Evolutionary conservation across 2,113 vertebrate genomes (phyloP).

Genomic region (Nettapus auritus): DNA sequence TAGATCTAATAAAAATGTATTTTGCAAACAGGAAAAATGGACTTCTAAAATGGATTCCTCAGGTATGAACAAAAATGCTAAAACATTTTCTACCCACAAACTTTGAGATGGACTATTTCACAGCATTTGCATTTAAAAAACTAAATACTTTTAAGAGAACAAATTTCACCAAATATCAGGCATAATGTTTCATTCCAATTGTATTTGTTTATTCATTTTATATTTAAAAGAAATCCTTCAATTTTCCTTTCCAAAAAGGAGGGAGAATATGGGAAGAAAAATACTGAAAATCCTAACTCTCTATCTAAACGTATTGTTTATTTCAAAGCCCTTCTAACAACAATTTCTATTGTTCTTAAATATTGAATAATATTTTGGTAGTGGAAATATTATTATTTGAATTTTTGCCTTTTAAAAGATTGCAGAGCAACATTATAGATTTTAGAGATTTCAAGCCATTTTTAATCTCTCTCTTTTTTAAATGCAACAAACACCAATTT

Average conservation of each 20-base stretch:
- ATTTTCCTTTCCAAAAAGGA: conserved; percentile 32
- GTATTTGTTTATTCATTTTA: conserved; percentile 52
- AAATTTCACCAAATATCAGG: conserved; percentile 12
- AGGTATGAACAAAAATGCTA: conserved; percentile 56
- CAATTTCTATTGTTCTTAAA: conserved; percentile 5
- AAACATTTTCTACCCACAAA: conserved; percentile 42
- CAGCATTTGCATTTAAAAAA: conserved; percentile 12
- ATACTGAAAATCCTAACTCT: conserved; percentile 33
- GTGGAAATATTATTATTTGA: conserved; percentile 26
- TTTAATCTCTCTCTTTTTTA: conserved; percentile 52
- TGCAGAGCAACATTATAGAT: conserved; percentile 12
- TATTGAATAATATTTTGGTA: conserved; percentile 56
- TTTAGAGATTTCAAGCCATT: conserved; percentile 30
- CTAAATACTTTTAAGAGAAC: not conserved
- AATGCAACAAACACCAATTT: conserved; percentile 21
- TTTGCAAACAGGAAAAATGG: conserved; percentile 62
- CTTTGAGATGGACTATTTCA: conserved; percentile 57
- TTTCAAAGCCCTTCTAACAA: conserved; percentile 29
- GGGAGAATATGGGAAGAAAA: conserved; percentile 28
- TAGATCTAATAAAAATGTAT: conserved; percentile 65
- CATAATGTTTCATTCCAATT: not conserved
- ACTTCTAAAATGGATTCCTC: conserved; percentile 66
- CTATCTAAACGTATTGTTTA: conserved; percentile 14
- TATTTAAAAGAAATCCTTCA: conserved; percentile 38
- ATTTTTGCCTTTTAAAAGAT: conserved; percentile 49